Evolutionary conservation across 2,113 vertebrate species (phyloP).

Genomic region (Pardalotus punctatus): DNA sequence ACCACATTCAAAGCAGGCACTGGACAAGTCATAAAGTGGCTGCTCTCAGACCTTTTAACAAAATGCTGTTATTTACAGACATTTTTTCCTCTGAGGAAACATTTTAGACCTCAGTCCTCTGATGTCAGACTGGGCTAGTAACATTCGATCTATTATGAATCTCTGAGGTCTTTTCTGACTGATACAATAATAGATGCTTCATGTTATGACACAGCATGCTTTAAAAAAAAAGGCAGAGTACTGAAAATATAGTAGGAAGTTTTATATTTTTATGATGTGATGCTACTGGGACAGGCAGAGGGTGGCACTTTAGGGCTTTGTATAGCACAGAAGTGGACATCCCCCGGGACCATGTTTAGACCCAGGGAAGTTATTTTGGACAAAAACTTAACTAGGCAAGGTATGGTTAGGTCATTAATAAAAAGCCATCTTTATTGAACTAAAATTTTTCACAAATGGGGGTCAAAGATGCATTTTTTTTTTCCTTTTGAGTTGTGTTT

Average conservation of each 20-base stretch:
- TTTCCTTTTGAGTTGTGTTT: background rate
- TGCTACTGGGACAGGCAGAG: background rate
- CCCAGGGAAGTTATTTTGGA: background rate
- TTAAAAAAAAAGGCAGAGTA: background rate
- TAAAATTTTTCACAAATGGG: background rate
- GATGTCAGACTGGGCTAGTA: background rate
- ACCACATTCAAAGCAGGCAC: background rate
- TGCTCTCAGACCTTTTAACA: background rate
- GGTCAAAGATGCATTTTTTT: background rate
- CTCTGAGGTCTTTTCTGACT: background rate
- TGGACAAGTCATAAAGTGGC: background rate
- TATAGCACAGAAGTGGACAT: background rate
- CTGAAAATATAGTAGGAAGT: background rate
- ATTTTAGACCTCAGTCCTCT: background rate
- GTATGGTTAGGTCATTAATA: background rate
- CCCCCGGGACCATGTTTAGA: background rate
- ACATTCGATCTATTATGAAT: background rate
- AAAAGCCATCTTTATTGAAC: background rate
- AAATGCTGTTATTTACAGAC: background rate
- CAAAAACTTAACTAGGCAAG: background rate
- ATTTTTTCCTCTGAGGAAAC: background rate
- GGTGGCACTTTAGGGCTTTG: background rate
- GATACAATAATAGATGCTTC: background rate
- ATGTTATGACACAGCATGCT: background rate
- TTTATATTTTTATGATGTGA: background rate